Percentiles rank a stretch among this genome's conserved stretches.
Evolutionary conservation across 2,797 vertebrate species (phyloP).

Genomic region (Danio jaintianensis): DNA sequence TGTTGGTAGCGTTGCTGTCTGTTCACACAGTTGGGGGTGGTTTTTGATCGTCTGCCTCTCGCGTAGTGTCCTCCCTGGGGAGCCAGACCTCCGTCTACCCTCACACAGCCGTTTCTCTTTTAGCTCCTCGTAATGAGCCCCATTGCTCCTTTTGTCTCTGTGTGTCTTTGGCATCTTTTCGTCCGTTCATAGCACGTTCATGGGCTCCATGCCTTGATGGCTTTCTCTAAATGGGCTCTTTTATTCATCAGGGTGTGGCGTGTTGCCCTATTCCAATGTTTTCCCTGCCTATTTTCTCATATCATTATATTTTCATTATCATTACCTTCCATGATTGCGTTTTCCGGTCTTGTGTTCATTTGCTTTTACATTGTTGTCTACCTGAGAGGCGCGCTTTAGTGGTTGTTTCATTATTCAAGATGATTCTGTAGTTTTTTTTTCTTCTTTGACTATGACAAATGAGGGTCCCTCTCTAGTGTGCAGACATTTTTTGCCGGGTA

Average conservation of each 20-base stretch:
- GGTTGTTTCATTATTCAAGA: slow-evolving; percentile 28
- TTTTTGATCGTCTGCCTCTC: slow-evolving; percentile 56
- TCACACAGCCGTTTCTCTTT: slow-evolving; percentile 39
- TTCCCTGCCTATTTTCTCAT: slow-evolving; percentile 11
- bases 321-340: not conserved
- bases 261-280: slow-evolving; percentile 29
- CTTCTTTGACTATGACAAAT: slow-evolving; percentile 39
- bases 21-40: slow-evolving; percentile 37
- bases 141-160: slow-evolving; percentile 49
- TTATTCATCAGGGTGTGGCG: slow-evolving; percentile 26
- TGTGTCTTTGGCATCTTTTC: slow-evolving; percentile 20
- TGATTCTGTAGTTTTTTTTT: slow-evolving; percentile 22
- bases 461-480: not conserved
- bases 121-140: slow-evolving; percentile 50
- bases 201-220: slow-evolving; percentile 41
- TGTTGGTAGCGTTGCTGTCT: slow-evolving; percentile 49
- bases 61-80: slow-evolving; percentile 50
- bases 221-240: slow-evolving; percentile 14
- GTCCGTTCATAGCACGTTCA: slow-evolving; percentile 13
- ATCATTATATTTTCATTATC: slow-evolving; percentile 13
- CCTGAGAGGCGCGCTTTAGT: not conserved
- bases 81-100: slow-evolving; percentile 51
- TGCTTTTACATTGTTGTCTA: slow-evolving; percentile 2
- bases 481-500: not conserved
- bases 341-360: slow-evolving; percentile 15